A percentile compares a stretch with the other conserved stretches of the same genome.
These are phyloP conservation scores for Trissoscelio sp. DNA, from an alignment of 2,888 invertebrate genomes.

Conservation along the genomic window DNA sequence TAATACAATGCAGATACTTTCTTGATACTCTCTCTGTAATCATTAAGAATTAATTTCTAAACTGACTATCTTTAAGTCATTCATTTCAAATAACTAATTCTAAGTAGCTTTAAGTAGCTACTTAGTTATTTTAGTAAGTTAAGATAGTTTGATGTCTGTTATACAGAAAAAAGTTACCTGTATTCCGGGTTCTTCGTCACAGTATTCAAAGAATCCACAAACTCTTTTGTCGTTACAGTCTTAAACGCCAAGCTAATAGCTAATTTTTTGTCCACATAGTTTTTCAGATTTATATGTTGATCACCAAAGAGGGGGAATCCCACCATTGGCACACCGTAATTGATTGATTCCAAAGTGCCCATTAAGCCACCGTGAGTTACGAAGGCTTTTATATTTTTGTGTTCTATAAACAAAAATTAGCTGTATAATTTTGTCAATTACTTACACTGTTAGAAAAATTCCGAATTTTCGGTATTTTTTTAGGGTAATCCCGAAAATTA, in stretches of 20 bases:
- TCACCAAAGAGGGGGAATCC: constrained; percentile 79
- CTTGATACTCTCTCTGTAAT: constrained; percentile 52
- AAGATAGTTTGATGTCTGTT: no score
- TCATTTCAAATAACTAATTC: no score
- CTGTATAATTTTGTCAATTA: no score
- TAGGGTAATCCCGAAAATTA: no score
- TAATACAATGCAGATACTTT: constrained; percentile 45
- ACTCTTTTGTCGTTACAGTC: constrained; percentile 56
- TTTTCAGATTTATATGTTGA: constrained; percentile 70
- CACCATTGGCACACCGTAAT: constrained; percentile 76
- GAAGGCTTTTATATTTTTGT: constrained; percentile 77
- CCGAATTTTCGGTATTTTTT: no score
- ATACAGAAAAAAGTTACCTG: no score
- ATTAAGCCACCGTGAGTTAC: constrained; percentile 79
- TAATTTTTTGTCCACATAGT: constrained; percentile 54
- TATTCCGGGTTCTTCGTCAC: constrained; percentile 65
- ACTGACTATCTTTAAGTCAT: no score
- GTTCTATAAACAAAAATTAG: no score
- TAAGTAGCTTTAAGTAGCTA: no score
- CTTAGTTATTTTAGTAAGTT: no score
- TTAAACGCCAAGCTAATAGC: constrained; percentile 56
- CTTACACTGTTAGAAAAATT: no score
- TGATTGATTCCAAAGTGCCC: constrained; percentile 77
- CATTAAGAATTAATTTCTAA: no score
- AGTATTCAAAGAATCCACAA: constrained; percentile 60